These are phyloP conservation scores for Phyllostomus hastatus DNA, from an alignment of 2,113 vertebrate genomes.

Conservation along the genomic window DNA sequence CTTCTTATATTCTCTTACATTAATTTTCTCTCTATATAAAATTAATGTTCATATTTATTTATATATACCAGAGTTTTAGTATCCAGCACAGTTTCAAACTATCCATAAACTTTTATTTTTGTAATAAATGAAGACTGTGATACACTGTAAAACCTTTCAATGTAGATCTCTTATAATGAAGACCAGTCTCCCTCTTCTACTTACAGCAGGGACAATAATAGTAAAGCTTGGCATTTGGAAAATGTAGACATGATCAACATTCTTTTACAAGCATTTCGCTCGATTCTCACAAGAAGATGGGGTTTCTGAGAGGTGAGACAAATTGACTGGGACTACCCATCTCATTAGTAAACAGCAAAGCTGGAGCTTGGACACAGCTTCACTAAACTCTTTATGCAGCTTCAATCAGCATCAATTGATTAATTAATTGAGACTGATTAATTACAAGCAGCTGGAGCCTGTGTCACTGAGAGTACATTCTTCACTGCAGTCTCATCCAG, in stretches of 20 bases:
- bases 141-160: not conserved
- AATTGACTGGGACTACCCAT: not conserved
- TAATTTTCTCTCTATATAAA: not conserved
- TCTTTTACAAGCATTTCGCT: not conserved
- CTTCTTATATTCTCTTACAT: not conserved
- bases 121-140: not conserved
- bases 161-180: not conserved
- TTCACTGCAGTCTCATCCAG: not conserved
- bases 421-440: constrained; percentile 61
- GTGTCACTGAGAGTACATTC: not conserved
- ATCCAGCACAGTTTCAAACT: not conserved
- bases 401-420: constrained; percentile 34
- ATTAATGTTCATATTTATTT: not conserved
- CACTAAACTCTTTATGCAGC: not conserved
- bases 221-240: not conserved
- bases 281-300: not conserved
- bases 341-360: not conserved
- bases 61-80: not conserved
- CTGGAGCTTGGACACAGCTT: not conserved
- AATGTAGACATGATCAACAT: not conserved
- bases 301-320: not conserved
- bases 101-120: not conserved
- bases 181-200: not conserved
- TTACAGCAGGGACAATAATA: not conserved
- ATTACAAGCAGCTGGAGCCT: constrained; percentile 43